Conservation (phyloP, 2,113 vertebrate species). For the Globicephala melas region DNA sequence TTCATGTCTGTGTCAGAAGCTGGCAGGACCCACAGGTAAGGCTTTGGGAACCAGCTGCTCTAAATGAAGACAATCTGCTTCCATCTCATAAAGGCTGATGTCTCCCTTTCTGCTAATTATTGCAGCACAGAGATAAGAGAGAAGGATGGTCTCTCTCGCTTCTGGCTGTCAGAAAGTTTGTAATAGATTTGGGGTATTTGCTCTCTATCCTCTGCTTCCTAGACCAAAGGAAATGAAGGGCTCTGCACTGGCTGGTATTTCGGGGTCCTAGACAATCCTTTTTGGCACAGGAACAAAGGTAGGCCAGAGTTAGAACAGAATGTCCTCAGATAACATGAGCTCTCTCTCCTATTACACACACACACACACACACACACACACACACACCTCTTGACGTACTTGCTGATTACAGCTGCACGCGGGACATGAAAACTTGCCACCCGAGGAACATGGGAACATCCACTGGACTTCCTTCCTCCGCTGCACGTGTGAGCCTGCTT, state of each 20-base stretch:
- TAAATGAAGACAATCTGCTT: not conserved
- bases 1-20: not conserved
- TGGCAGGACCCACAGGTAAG: not conserved
- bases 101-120: not conserved
- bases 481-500: not conserved
- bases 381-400: constrained; percentile 39
- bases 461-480: constrained; percentile 75
- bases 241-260: not conserved
- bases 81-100: not conserved
- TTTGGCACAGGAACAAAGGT: constrained; percentile 56
- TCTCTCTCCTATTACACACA: not conserved
- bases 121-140: not conserved
- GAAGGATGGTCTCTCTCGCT: not conserved
- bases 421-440: constrained; percentile 49
- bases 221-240: constrained; percentile 26
- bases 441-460: constrained; percentile 55
- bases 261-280: not conserved
- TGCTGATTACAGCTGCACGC: constrained; percentile 61
- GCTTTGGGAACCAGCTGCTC: not conserved
- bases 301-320: constrained; percentile 60
- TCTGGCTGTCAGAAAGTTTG: not conserved
- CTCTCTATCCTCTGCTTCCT: not conserved
- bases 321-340: constrained; percentile 53
- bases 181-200: not conserved
- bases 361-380: not conserved